These are phyloP conservation scores for Tragulus kanchil DNA, from an alignment of 2,113 vertebrate genomes.

Conservation along the genomic window DNA sequence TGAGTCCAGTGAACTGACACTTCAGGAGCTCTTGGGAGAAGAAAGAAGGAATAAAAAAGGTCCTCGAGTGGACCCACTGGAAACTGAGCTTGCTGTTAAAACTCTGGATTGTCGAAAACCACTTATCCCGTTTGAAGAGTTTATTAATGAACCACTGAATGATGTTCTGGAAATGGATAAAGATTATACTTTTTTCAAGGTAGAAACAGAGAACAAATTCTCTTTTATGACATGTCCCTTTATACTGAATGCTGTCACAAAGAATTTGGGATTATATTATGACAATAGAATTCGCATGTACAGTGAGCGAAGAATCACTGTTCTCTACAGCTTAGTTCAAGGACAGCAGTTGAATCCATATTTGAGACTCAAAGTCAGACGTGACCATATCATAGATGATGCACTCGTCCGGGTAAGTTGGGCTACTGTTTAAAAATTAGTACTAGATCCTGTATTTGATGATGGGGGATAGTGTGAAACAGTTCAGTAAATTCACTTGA, in stretches of 20 bases:
- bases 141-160: slow-evolving; percentile 97
- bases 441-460: neutral
- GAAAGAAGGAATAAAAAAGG: slow-evolving; percentile 97
- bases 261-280: slow-evolving; percentile 98
- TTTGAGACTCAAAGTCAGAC: slow-evolving; percentile 96
- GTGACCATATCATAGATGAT: slow-evolving; percentile 99
- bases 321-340: slow-evolving; percentile 98
- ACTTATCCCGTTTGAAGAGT: slow-evolving; percentile 97
- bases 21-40: slow-evolving; percentile 97
- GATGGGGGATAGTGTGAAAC: neutral
- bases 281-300: slow-evolving; percentile 99
- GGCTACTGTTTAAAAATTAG: neutral
- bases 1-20: slow-evolving; percentile 94
- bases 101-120: slow-evolving; percentile 94
- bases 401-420: slow-evolving; percentile 97
- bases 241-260: slow-evolving; percentile 97
- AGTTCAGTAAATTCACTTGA: neutral
- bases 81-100: slow-evolving; percentile 96
- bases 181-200: slow-evolving; percentile 99
- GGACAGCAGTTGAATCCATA: slow-evolving; percentile 97
- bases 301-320: slow-evolving; percentile 97
- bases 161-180: slow-evolving; percentile 99
- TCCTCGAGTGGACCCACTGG: slow-evolving; percentile 94
- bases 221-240: slow-evolving; percentile 99
- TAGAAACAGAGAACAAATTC: slow-evolving; percentile 98